Base-by-base conservation (phyloP, 2,888 invertebrate species). In the Heliconius sara region DNA sequence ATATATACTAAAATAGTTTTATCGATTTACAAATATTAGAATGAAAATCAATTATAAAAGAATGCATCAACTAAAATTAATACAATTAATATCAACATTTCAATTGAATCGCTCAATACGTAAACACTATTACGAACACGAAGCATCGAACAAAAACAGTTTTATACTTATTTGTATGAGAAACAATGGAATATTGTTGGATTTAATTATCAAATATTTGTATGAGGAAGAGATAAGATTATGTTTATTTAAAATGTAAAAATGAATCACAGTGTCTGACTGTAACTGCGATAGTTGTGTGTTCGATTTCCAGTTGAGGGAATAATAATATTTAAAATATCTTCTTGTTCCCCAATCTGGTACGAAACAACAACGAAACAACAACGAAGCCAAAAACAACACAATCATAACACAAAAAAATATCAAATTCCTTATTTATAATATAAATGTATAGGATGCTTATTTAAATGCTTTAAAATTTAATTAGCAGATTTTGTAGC, bases 121-220 rank as follows among this genome's bases (percentile, higher is more conserved):
- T 72, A 79, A 77, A 79, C 30, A 67, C 63, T 22, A 60, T 66
- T n/a, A 74, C 72, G 66, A 57, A 12, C 16, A 78, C 72, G 57
- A 39, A 3, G 67, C 66, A 68, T 79, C 81, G 84, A 85, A 84
- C 82, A 83, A 82, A 83, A 82, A 83, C 73, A 52, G 65, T 75
- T 78, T 80, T 83, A 85, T 84, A 19, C 13, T 7, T 70, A 84
- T 85, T 85, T 83, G 79, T 78, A 77, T 80, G 80, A 83, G 68
- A 82, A 84, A 85, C 85, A 86, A 86, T 86, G 86, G 86, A 85
- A 85, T 84, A 85, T 85, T 85, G 76, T 80, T 72, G 72, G 43
- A 47, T 72, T 81, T 57, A 72, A 80, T 76, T 71, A 70, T 80
- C 47, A 81, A 81, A 84, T 79, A 82, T 76, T 68, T 73, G 71